These are phyloP conservation scores for Bombylius major DNA, from an alignment of 2,888 invertebrate genomes.

Conservation along the genomic window DNA sequence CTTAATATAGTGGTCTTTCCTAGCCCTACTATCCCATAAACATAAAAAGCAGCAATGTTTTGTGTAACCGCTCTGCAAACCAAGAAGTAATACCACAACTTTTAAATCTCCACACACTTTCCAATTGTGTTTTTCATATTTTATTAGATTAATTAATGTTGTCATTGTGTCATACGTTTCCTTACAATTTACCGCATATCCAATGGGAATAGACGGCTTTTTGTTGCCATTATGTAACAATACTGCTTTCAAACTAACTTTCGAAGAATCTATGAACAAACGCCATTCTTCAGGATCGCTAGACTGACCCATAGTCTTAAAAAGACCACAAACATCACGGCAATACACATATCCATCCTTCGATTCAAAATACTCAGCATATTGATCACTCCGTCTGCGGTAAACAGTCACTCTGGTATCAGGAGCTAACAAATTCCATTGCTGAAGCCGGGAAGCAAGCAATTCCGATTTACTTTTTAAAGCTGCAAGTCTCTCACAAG, in stretches of 20 bases:
- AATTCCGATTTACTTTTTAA: too few relatives aligned
- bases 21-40: slow-evolving; percentile 12
- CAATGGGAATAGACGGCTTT: slow-evolving; percentile 16
- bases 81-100: slow-evolving; percentile 13
- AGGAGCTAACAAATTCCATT: too few relatives aligned
- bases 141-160: slow-evolving; percentile 17
- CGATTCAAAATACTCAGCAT: too few relatives aligned
- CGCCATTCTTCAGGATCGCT: slow-evolving; percentile 13
- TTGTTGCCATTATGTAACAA: slow-evolving; percentile 19
- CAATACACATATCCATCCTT: too few relatives aligned
- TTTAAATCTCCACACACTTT: slow-evolving; percentile 15
- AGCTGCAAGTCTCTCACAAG: too few relatives aligned
- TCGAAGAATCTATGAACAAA: slow-evolving; percentile 19
- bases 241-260: slow-evolving; percentile 17
- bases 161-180: slow-evolving; percentile 14
- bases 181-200: slow-evolving; percentile 12
- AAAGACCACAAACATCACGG: too few relatives aligned
- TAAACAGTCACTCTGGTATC: too few relatives aligned
- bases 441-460: too few relatives aligned
- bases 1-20: slow-evolving; percentile 5
- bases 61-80: slow-evolving; percentile 14
- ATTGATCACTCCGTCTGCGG: too few relatives aligned
- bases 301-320: too few relatives aligned
- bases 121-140: slow-evolving; percentile 17
- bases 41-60: slow-evolving; percentile 10